Base-by-base conservation (phyloP, 2,797 vertebrate genomes). In the Manis pentadactyla region DNA sequence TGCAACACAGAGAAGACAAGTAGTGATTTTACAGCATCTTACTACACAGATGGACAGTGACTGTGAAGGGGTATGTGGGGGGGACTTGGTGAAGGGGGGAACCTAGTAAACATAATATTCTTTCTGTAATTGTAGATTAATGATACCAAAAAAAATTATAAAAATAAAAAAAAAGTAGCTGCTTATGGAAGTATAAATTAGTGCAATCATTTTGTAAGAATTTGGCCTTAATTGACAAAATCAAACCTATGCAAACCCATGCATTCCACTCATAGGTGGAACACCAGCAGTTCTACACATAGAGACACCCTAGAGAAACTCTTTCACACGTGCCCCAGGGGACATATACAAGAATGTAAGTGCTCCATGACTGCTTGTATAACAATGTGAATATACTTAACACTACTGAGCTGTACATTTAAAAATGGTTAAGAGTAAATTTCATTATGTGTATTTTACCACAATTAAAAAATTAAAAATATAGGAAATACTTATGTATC, bases 211-310 rank as follows among this genome's bases (percentile, higher is more conserved):
- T 75, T 64, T 83, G 61, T 51, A 66, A 89, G 37, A 91, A 39
- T 71, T 90, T 84, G 57, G 14, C 64, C 34, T 92, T 79, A 66
- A 57, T 73, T 84, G 89, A 88, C 68, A 42, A 73, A 87, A 42
- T 68, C 6, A 5, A 64, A 31, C 39, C 34, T 6, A 46, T 61
- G 39, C 18, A 78, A 85, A 92, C 17, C 46, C 17, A 71, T 42
- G 53, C 21, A 42, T 39, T 78, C n/a, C n/a, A 53, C 27, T n/a
- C 18, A 39, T 10, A 23, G n/a, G 25, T 12, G n/a, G 73, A 77
- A 49, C 10, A 2, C 57, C 31, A 18, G 18, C n/a, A 59, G 34
- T 90, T 94, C 63, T 39, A 53, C 63, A 11, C 25, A 63, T 14
- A 88, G 59, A 25, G 49, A 66, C 15, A 29, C n/a, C 73, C 57